Percentiles rank a stretch among this genome's conserved stretches.
These are phyloP conservation scores for Noctua pronuba DNA, from an alignment of 2,888 invertebrate genomes.

Conservation along the genomic window DNA sequence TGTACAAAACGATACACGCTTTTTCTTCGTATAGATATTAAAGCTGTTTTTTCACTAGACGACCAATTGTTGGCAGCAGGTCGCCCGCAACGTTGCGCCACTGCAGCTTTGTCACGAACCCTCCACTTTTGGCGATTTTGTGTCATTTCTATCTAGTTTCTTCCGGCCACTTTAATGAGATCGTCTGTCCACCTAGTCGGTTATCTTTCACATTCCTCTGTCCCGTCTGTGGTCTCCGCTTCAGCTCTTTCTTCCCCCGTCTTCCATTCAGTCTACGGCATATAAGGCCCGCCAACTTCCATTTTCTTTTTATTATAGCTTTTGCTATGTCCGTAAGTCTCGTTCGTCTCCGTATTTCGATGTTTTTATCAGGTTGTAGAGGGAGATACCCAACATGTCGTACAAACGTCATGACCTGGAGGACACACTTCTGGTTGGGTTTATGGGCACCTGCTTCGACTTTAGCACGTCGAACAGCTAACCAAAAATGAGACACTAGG, in stretches of 20 bases:
- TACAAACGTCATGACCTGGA: background rate
- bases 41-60: constrained; percentile 11
- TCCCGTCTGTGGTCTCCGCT: background rate
- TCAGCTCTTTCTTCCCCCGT: background rate
- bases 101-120: background rate
- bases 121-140: background rate
- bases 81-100: background rate
- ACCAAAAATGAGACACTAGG: too few species aligned
- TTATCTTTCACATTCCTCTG: background rate
- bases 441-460: background rate
- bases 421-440: background rate
- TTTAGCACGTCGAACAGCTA: background rate
- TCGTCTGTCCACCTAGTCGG: background rate
- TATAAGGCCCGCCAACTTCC: background rate
- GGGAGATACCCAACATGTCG: background rate
- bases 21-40: constrained; percentile 31
- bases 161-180: background rate
- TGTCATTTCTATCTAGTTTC: background rate
- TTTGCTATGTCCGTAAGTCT: background rate
- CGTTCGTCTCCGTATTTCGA: background rate
- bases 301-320: background rate
- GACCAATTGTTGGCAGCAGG: background rate
- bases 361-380: background rate
- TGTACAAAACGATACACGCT: constrained; percentile 57
- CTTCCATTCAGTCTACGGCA: background rate